A percentile compares a stretch with the other conserved stretches of the same genome.
These are phyloP conservation scores for Thymallus thymallus DNA, from an alignment of 2,113 vertebrate species.

Conservation along the genomic window DNA sequence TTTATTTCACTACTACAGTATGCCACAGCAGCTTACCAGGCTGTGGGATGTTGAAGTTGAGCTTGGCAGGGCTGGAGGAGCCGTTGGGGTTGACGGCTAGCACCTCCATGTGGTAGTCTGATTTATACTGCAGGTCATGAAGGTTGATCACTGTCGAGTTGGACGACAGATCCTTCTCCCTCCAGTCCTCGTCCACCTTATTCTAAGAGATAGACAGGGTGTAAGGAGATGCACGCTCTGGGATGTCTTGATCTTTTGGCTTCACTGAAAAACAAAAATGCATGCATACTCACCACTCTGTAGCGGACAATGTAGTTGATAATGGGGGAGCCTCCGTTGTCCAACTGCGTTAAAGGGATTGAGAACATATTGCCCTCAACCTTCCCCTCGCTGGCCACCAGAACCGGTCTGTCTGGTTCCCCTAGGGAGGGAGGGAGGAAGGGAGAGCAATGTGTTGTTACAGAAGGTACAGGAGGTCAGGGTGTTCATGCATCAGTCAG, in stretches of 20 bases:
- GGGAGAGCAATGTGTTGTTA: too few species aligned
- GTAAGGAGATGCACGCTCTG: neutral
- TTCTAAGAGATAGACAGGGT: slow-evolving; percentile 33
- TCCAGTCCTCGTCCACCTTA: slow-evolving; percentile 58
- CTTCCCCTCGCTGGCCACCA: slow-evolving; percentile 41
- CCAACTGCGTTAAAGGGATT: slow-evolving; percentile 55
- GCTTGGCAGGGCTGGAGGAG: slow-evolving; percentile 49
- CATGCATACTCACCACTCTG: slow-evolving; percentile 26
- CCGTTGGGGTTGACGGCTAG: slow-evolving; percentile 68
- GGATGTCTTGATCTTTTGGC: too few species aligned
- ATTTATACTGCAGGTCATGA: slow-evolving; percentile 57
- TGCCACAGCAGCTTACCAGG: slow-evolving; percentile 35
- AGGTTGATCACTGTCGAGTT: slow-evolving; percentile 49
- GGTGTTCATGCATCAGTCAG: neutral
- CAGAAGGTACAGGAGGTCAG: too few species aligned
- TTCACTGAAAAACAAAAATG: neutral
- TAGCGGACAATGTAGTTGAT: slow-evolving; percentile 57
- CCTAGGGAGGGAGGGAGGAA: slow-evolving; percentile 41
- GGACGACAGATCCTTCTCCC: slow-evolving; percentile 37
- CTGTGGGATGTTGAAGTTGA: slow-evolving; percentile 64
- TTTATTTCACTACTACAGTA: too few species aligned
- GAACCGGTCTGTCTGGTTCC: slow-evolving; percentile 68
- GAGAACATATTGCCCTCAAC: slow-evolving; percentile 58
- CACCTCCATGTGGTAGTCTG: slow-evolving; percentile 67
- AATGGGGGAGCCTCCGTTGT: slow-evolving; percentile 58